Percentiles rank a stretch among this genome's conserved stretches.
Evolutionary conservation across 2,113 vertebrate genomes (phyloP).

Genomic region (Pteruthius melanotis): DNA sequence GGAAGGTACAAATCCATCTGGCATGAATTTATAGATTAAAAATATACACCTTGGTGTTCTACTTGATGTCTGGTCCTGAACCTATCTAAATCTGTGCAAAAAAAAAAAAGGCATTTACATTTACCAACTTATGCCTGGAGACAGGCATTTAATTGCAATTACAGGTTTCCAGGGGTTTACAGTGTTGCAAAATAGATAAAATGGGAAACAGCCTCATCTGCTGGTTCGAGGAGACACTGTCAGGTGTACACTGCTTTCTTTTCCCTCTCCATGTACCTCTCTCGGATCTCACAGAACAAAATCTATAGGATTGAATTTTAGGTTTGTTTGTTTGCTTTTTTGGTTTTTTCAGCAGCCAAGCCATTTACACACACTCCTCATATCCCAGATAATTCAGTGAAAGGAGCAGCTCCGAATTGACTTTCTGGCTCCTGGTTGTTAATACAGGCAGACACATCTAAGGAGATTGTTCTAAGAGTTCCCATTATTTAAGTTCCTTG

Average conservation of each 20-base stretch:
- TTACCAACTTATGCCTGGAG: neutral
- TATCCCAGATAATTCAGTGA: neutral
- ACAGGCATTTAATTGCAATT: neutral
- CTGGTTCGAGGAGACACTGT: neutral
- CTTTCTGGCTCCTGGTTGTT: neutral
- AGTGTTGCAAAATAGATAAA: neutral
- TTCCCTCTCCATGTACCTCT: neutral
- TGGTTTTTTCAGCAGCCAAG: neutral
- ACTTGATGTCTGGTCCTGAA: neutral
- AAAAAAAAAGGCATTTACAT: neutral
- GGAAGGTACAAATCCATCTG: neutral
- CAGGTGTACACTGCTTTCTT: neutral
- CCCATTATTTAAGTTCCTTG: neutral
- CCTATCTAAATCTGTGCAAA: neutral
- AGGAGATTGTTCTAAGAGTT: neutral
- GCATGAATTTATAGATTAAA: neutral
- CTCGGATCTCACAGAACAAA: neutral
- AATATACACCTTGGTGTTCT: neutral
- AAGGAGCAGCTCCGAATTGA: neutral
- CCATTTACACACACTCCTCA: neutral
- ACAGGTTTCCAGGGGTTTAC: neutral
- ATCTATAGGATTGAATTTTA: neutral
- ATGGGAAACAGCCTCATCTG: constrained; percentile 45
- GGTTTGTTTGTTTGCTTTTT: neutral
- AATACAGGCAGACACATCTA: neutral